A percentile compares a stretch with the other conserved stretches of the same genome.
phyloP scores from a whole-genome alignment of 2,797 vertebrate genomes.

The Columba guinea region DNA sequence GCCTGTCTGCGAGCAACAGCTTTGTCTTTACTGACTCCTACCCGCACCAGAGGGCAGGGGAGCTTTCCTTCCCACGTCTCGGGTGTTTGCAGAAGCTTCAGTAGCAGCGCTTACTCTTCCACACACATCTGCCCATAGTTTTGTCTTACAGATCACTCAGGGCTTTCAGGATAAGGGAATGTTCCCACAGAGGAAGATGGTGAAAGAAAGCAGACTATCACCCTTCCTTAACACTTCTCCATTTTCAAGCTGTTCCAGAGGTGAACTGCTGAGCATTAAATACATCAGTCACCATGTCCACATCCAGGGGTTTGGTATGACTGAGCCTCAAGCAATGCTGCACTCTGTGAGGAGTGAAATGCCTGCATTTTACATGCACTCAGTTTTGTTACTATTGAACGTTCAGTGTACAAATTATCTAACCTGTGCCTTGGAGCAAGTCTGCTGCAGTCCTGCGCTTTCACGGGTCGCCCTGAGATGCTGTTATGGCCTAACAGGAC shows the following conservation, averaged over 20 bases:
- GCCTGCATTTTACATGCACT: not conserved
- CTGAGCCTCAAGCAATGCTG: not conserved
- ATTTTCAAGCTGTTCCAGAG: not conserved
- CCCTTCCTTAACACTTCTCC: not conserved
- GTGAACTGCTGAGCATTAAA: not conserved
- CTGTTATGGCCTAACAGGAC: not conserved
- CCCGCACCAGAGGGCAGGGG: not conserved
- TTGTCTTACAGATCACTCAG: not conserved
- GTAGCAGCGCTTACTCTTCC: not conserved
- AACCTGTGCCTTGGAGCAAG: not conserved
- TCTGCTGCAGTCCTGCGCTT: not conserved
- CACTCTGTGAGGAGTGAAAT: not conserved
- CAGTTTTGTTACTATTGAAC: not conserved
- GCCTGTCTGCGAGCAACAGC: not conserved
- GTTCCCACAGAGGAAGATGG: not conserved
- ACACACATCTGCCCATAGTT: not conserved
- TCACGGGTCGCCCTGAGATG: rapidly evolving
- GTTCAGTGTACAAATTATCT: not conserved
- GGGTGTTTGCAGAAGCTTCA: not conserved
- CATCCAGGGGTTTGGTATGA: not conserved
- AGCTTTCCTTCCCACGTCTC: not conserved
- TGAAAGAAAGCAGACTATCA: not conserved
- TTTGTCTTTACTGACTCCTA: not conserved
- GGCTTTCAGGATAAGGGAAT: not conserved
- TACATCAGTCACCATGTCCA: not conserved